Base-by-base conservation (phyloP, 2,797 vertebrate genomes). In the Enteromius thamalakanensis region DNA sequence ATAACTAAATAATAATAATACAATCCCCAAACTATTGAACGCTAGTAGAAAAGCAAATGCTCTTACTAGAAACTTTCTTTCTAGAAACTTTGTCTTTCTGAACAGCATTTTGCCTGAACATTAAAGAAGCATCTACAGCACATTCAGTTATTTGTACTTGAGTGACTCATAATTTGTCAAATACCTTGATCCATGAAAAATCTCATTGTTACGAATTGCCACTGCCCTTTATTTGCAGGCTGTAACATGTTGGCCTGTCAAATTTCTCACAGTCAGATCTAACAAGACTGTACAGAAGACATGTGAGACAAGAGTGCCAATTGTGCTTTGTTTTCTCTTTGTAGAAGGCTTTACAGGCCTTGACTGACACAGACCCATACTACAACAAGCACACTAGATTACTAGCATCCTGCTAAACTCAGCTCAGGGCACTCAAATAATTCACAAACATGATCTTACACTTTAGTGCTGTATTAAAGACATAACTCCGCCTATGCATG, bases 331-430 rank as follows among this genome's bases (percentile, higher is more conserved):
- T 34, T 86, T 86, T 84, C 86, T 85, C 40, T 86, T 81, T 77
- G 85, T 86, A 88, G 88, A 91, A 92, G 87, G 84, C 87, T 90
- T 91, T 90, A 83, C 3, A 75, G 85, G 85, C 80, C 29, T 80
- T 76, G 81, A 87, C 90, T 89, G 81, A 77, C 91, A 91, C 81
- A 85, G 65, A 72, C 85, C 60, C 76, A 85, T 45, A 65, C 51
- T 58, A 82, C 53, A 76, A 78, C 77, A 67, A 78, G 34, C 37
- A 79, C 42, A 88, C 84, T 76, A 87, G 67, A 34, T 55, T 74
- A 80, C 23, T 53, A 62, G 3, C 10, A 68, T 17, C 60, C 60
- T 82, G 76, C 74, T 65, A 53, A 49, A 68, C 71, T 14, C 17
- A 53, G 29, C 1, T 7, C 32, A 42, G 67, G 2, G 37, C 29